phyloP scores from a whole-genome alignment of 1,140 invertebrate species.

The Panulirus ornatus region DNA sequence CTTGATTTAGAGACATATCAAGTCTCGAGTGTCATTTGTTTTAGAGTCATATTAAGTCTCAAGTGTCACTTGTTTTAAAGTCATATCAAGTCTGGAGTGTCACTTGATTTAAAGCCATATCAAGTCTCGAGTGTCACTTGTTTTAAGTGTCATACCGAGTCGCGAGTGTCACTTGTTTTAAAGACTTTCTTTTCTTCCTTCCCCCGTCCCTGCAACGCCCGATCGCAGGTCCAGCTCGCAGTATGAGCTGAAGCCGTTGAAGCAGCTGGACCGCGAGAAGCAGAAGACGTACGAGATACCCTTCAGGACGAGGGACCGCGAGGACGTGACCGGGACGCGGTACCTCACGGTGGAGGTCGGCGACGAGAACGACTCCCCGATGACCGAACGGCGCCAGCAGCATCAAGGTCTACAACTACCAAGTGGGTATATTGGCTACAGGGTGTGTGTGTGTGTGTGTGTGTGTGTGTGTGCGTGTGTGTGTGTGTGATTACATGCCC shows the following conservation, averaged over 20 bases:
- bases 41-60: too few species aligned
- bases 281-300: conserved; percentile 76
- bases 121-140: too few species aligned
- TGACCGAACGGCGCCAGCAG: conserved; percentile 82
- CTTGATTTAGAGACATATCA: too few species aligned
- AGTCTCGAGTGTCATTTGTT: too few species aligned
- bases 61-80: too few species aligned
- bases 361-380: conserved; percentile 93
- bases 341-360: conserved; percentile 91
- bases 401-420: conserved; percentile 95
- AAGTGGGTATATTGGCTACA: conserved; percentile 78
- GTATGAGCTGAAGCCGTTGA: conserved; percentile 74
- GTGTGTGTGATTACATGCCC: conserved; percentile 32
- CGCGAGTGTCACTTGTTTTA: too few species aligned
- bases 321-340: conserved; percentile 81
- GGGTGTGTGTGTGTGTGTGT: not conserved
- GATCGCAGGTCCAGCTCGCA: conserved; percentile 29
- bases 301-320: conserved; percentile 72
- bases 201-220: too few species aligned
- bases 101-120: too few species aligned
- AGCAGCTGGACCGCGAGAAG: conserved; percentile 78
- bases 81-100: too few species aligned
- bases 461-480: not conserved
- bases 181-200: too few species aligned
- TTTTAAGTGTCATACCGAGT: too few species aligned